phyloP scores from a whole-genome alignment of 2,113 vertebrate genomes.

The Corapipo altera region DNA sequence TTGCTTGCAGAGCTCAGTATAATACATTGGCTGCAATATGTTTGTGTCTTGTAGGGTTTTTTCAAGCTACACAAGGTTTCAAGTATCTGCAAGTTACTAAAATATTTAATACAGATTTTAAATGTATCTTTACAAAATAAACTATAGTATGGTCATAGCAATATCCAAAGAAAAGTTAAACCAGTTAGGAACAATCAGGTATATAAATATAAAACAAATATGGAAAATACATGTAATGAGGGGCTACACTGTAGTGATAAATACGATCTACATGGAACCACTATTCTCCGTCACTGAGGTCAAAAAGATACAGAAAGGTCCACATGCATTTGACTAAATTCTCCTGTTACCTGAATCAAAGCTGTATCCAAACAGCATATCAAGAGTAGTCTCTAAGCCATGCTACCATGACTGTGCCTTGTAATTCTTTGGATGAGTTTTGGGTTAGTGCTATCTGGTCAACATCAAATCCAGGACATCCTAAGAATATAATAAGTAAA shows the following conservation, averaged over 20 bases:
- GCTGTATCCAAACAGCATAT: not conserved
- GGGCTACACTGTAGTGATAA: not conserved
- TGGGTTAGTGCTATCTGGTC: not conserved
- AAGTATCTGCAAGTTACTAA: not conserved
- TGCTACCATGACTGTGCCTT: not conserved
- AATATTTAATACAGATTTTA: not conserved
- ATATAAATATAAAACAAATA: not conserved
- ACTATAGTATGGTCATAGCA: not conserved
- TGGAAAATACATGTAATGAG: not conserved
- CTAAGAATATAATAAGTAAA: not conserved
- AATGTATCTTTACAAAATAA: not conserved
- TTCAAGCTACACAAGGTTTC: not conserved
- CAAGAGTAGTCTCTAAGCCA: not conserved
- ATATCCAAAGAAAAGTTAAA: not conserved
- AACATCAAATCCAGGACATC: not conserved
- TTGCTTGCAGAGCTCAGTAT: not conserved
- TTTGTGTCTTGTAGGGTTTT: not conserved
- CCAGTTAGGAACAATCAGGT: not conserved
- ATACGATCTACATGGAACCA: fast-evolving
- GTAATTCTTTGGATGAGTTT: not conserved
- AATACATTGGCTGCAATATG: not conserved
- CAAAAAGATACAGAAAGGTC: not conserved
- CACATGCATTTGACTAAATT: not conserved
- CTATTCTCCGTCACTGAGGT: not conserved
- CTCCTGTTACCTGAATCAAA: not conserved